Evolutionary conservation across 2,797 vertebrate genomes (phyloP), one percentile per base, ranked within the genome.

Genomic region (Aythya fuligula): DNA sequence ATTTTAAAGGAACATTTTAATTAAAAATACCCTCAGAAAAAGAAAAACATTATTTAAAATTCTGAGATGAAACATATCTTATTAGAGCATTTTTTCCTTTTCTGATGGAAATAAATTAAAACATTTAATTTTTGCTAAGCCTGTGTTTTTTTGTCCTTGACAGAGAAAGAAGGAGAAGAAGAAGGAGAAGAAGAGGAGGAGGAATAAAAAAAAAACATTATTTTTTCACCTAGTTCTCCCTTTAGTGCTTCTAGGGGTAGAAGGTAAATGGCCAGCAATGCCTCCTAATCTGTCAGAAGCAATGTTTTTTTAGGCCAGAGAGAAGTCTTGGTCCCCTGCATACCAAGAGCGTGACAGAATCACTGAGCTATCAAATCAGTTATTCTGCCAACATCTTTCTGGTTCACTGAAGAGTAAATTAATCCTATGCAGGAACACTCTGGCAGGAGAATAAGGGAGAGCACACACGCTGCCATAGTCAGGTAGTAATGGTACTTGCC

Each of bases 351-450:
- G 0, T 94, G 88, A 95, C 92, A 93, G 86, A 95, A 80, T 65
- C 90, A 74, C 86, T 74, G 88, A 95, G 90, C 81, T 95, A 92
- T 95, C 90, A 82, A 77, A 95, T 93, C 71, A 82, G 47, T 94
- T 95, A 80, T 90, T 94, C 96, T 94, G 94, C 93, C 95, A 94
- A 85, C 86, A 80, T 90, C 88, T 92, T 94, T 90, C 88, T 94
- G 86, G 71, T 90, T 96, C 90, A 89, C 71, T 89, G 84, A 90
- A 76, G 69, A 92, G 80, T 79, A 67, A 92, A 95, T 95, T 45
- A 94, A 75, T 90, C 54, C 76, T 62, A 80, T 16, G 2, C 88
- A 32, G 58, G 77, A 92, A 69, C 13, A 61, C 77, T 94, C 43
- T 74, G 76, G 88, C 67, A 69, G 80, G 41, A 91, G 60, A 76